Evolutionary conservation across 2,113 vertebrate species (phyloP).

Genomic region (Phoxinus phoxinus): DNA sequence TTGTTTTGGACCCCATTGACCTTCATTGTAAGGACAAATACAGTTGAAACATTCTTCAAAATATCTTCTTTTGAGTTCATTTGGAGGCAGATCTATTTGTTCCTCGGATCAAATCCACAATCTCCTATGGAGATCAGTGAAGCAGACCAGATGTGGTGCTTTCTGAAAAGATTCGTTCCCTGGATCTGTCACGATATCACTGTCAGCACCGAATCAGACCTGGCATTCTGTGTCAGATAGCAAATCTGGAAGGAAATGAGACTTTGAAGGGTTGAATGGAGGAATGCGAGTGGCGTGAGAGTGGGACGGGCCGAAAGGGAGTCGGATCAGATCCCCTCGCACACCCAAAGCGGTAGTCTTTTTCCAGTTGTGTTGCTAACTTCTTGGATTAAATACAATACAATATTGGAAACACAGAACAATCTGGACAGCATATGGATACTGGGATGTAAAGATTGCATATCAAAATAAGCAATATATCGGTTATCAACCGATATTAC

Average conservation of each 20-base stretch:
- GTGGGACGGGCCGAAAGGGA: background rate
- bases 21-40: background rate
- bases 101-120: background rate
- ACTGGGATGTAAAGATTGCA: background rate
- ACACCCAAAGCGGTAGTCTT: background rate
- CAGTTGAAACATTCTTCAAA: background rate
- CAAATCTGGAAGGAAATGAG: constrained; percentile 41
- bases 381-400: background rate
- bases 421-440: background rate
- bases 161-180: background rate
- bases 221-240: constrained; percentile 11
- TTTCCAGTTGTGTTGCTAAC: constrained; percentile 9
- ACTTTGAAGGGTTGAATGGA: constrained; percentile 17
- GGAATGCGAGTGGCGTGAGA: constrained; percentile 27
- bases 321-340: background rate
- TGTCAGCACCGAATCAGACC: background rate
- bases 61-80: background rate
- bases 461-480: background rate
- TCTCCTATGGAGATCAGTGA: constrained; percentile 15
- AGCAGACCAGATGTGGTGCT: constrained; percentile 5
- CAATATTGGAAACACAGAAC: background rate
- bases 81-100: background rate
- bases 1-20: background rate
- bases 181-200: constrained; percentile 22
- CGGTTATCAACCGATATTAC: background rate